Percentiles rank a stretch among this genome's conserved stretches.
Conservation (phyloP, 2,113 vertebrate genomes). For the Donacobius atricapilla region DNA sequence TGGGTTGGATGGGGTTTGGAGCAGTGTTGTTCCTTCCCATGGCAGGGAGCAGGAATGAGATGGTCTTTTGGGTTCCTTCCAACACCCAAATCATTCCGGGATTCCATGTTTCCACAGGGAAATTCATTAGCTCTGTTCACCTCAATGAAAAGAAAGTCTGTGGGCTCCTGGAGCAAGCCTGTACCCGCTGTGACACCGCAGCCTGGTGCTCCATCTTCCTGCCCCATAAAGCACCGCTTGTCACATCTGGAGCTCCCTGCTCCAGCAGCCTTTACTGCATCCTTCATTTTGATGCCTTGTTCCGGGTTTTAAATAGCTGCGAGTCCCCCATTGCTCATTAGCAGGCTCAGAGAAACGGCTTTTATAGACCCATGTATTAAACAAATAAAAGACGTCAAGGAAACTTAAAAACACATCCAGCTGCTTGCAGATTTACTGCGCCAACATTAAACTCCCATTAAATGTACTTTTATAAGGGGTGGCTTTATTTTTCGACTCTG, state of each 20-base stretch:
- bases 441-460: slow-evolving; percentile 21
- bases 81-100: neutral
- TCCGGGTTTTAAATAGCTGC: slow-evolving; percentile 37
- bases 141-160: rapidly evolving
- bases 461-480: slow-evolving; percentile 26
- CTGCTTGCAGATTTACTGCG: slow-evolving; percentile 52
- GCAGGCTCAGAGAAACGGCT: neutral
- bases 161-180: neutral
- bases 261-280: slow-evolving; percentile 9
- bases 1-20: neutral
- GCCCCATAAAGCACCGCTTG: neutral
- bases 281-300: slow-evolving; percentile 17
- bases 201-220: neutral
- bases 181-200: neutral
- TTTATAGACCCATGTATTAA: slow-evolving; percentile 54
- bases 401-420: slow-evolving; percentile 40
- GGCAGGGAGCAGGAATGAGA: neutral
- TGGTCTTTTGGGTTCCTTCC: neutral
- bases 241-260: slow-evolving; percentile 14
- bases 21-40: neutral
- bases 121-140: neutral
- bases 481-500: slow-evolving; percentile 30
- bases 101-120: no score
- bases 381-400: slow-evolving; percentile 53
- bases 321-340: slow-evolving; percentile 35